Base-by-base conservation (phyloP, 2,113 vertebrate genomes). In the Uria aalge region DNA sequence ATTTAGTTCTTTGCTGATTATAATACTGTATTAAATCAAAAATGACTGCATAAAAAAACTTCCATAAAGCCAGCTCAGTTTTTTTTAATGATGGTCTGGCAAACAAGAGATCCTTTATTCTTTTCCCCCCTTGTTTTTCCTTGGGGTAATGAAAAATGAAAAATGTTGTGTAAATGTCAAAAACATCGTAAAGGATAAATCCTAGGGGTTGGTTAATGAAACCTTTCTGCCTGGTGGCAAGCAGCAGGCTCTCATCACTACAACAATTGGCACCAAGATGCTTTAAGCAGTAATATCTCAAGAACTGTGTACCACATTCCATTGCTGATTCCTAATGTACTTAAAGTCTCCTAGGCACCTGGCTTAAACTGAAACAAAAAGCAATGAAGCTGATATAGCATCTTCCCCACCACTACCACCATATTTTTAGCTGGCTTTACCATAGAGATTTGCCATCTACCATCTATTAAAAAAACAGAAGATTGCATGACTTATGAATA, bases 191-290 rank as follows among this genome's bases (percentile, higher is more conserved):
- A 98, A 97, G 96, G 97, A 96, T 97, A 96, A 96, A 97, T 98
- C 95, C 97, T 96, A 92, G 97, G 93, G 97, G 90, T 67, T 96
- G 96, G 92, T 96, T 98, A 97, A 98, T 98, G 97, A 97, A 98
- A 96, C 88, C 91, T 96, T 68, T 78, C 71, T 97, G 97, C 97
- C 98, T 97, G 92, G 94, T 96, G 97, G 97, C 21, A 52, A 94
- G 64, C 92, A 71, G 85, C 90, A 83, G 85, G 63, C 73, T 64
- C 87, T 86, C 47, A 43, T 81, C 82, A 29, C 88, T 62, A 50
- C 92, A 86, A 74, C 94, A 82, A 92, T 79, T 78, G 84, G 95
- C 93, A 62, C 71, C 79, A 77, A 90, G 66, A 67, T 60, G 95
- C 96, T 97, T 77, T 79, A 81, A 97, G 95, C 94, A 60, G 90